phyloP scores from a whole-genome alignment of 1,140 invertebrate genomes.

The Uloborus diversus region DNA sequence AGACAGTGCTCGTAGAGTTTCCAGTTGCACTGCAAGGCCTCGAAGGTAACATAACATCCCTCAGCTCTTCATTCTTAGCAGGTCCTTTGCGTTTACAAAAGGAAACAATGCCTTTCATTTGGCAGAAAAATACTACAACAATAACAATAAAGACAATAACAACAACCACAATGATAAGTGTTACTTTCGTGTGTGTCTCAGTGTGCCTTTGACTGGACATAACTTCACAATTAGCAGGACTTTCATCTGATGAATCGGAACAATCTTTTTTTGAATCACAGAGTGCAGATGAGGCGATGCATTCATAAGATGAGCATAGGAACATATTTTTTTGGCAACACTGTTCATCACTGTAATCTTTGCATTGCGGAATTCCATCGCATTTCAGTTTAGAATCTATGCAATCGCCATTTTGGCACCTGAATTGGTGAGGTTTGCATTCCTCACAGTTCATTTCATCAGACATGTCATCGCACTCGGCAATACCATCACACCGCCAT shows the following conservation, averaged over 20 bases:
- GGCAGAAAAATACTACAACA: background rate
- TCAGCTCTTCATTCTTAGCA: conserved; percentile 10
- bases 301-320: conserved; percentile 60
- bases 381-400: conserved; percentile 71
- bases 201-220: background rate
- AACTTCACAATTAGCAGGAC: background rate
- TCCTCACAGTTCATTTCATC: conserved; percentile 63
- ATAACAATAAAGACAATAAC: background rate
- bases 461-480: conserved; percentile 63
- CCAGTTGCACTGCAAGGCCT: conserved; percentile 8
- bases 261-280: conserved; percentile 64
- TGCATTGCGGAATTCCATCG: conserved; percentile 57
- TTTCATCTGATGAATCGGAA: conserved; percentile 63
- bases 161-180: background rate
- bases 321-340: conserved; percentile 55
- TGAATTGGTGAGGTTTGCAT: conserved; percentile 58
- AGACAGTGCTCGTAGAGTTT: conserved; percentile 6
- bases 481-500: conserved; percentile 63
- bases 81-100: conserved; percentile 8
- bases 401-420: conserved; percentile 77
- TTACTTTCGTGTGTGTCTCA: background rate
- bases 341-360: conserved; percentile 58
- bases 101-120: background rate
- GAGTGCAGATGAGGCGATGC: conserved; percentile 66
- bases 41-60: conserved; percentile 27